Evolutionary conservation across 2,888 invertebrate species (phyloP).

Genomic region (Actias luna): DNA sequence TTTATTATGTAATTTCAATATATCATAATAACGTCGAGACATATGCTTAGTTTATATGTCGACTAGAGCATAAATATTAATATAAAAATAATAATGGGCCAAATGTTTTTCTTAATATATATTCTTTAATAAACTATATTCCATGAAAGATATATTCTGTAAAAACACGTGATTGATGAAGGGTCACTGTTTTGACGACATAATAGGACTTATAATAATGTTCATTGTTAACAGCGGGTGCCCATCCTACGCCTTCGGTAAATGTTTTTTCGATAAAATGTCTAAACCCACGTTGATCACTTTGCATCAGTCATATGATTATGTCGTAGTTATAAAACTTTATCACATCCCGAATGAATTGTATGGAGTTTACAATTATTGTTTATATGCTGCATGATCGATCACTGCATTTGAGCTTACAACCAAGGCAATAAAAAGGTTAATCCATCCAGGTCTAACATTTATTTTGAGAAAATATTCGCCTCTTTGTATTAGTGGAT

Average conservation of each 20-base stretch:
- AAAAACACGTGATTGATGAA: conserved; percentile 40
- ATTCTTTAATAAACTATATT: not conserved
- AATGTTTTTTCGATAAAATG: conserved; percentile 9
- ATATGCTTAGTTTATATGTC: too few species aligned
- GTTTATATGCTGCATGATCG: too few species aligned
- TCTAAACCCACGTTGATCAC: not conserved
- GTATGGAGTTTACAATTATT: too few species aligned
- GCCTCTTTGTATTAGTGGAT: too few species aligned
- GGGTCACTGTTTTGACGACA: conserved; percentile 32
- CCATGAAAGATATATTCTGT: conserved; percentile 26
- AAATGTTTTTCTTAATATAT: too few species aligned
- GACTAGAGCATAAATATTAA: not conserved
- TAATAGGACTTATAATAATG: conserved; percentile 31
- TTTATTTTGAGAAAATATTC: too few species aligned
- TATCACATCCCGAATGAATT: too few species aligned
- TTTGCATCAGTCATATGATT: not conserved
- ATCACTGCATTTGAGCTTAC: too few species aligned
- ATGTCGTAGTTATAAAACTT: not conserved
- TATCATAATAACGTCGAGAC: not conserved
- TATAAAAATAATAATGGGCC: not conserved
- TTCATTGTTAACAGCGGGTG: conserved; percentile 29
- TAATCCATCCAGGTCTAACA: too few species aligned
- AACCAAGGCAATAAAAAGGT: too few species aligned
- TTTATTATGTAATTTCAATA: not conserved
- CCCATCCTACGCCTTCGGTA: conserved; percentile 24